phyloP scores from a whole-genome alignment of 37 sponge, comb jelly and placozoan genomes.

The Ianthella basta region DNA sequence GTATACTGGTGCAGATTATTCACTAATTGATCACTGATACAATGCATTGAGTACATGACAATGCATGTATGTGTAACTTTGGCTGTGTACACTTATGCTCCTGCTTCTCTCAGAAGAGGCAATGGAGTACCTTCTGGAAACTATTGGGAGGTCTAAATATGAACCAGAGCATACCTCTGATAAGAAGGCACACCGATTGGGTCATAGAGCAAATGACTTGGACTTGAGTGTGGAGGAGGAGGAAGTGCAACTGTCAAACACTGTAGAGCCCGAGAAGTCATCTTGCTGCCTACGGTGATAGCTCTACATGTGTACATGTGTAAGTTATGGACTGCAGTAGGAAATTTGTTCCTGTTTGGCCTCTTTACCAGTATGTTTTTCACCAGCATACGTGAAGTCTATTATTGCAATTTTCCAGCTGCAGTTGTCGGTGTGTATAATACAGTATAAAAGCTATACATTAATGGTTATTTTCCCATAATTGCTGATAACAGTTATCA shows the following conservation, averaged over 20 bases:
- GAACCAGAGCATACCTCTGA: neutral
- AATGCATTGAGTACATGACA: neutral
- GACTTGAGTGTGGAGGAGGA: neutral
- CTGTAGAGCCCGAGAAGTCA: slow-evolving; percentile 4
- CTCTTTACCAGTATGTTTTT: no score
- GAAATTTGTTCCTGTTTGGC: no score
- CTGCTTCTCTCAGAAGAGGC: slow-evolving; percentile 43
- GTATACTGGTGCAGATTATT: no score
- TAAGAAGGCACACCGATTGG: neutral
- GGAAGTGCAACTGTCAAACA: neutral
- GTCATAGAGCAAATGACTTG: neutral
- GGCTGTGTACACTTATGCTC: neutral
- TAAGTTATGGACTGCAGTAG: no score
- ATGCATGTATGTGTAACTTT: neutral
- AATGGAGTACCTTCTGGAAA: slow-evolving; percentile 55
- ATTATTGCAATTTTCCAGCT: no score
- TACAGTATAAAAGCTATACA: no score
- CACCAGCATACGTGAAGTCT: no score
- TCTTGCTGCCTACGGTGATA: slow-evolving; percentile 5
- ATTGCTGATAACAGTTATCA: no score
- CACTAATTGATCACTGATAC: neutral
- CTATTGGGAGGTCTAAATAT: neutral
- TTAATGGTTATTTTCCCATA: no score
- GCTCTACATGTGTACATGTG: no score
- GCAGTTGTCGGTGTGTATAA: no score